A percentile compares a stretch with the other conserved stretches of the same genome.
These are phyloP conservation scores for Eumerus sabulonum DNA, from an alignment of 2,888 invertebrate species.

Conservation along the genomic window DNA sequence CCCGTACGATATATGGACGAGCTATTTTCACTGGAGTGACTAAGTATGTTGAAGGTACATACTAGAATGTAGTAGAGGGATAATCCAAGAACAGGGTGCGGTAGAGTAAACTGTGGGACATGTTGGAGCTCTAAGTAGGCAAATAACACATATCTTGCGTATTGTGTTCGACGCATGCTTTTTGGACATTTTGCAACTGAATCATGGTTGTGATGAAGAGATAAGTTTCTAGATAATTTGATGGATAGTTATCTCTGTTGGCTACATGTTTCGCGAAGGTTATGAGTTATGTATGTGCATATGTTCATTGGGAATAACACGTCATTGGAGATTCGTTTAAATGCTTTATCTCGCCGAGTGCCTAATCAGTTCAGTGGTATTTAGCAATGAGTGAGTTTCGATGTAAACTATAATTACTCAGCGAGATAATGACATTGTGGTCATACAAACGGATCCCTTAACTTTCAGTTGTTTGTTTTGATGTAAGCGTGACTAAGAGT, in stretches of 20 bases:
- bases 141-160: slow-evolving; percentile 19
- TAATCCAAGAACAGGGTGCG: slow-evolving; percentile 49
- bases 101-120: slow-evolving; percentile 45
- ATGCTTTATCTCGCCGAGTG: slow-evolving; percentile 1
- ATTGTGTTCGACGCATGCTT: slow-evolving; percentile 29
- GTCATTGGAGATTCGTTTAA: slow-evolving; percentile 20
- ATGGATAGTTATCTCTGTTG: slow-evolving; percentile 22
- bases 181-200: slow-evolving; percentile 43
- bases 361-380: neutral
- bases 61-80: slow-evolving; percentile 20
- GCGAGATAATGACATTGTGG: neutral
- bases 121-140: slow-evolving; percentile 13
- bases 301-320: slow-evolving; percentile 12
- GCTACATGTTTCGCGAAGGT: neutral
- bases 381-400: slow-evolving; percentile 5
- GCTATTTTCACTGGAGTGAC: slow-evolving; percentile 62
- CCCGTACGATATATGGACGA: slow-evolving; percentile 29
- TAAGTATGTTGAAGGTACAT: slow-evolving; percentile 29
- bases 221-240: slow-evolving; percentile 39
- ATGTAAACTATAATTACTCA: neutral
- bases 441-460: neutral
- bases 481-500: neutral
- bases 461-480: neutral
- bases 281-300: neutral
- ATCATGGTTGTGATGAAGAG: slow-evolving; percentile 14